These are phyloP conservation scores for Anoura caudifer DNA, from an alignment of 2,113 vertebrate genomes.

Conservation along the genomic window DNA sequence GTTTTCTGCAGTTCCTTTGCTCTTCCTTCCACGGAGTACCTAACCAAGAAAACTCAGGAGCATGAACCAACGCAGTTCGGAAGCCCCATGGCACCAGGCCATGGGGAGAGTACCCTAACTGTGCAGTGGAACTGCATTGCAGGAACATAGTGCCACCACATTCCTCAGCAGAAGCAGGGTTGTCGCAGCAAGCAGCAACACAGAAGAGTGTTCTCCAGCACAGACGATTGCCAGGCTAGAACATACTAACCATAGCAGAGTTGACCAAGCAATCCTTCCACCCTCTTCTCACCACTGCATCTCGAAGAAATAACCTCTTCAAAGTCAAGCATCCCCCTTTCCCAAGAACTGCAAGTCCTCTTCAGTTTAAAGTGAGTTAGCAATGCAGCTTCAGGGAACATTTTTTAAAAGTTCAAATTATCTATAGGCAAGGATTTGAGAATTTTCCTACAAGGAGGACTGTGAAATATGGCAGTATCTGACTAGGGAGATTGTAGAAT, in stretches of 20 bases:
- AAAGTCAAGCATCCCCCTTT: background rate
- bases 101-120: background rate
- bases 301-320: conserved; percentile 39
- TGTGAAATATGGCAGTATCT: background rate
- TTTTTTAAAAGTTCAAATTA: background rate
- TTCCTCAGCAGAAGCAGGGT: conserved; percentile 34
- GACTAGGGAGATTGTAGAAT: background rate
- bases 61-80: background rate
- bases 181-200: conserved; percentile 41
- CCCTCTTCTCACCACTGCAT: background rate
- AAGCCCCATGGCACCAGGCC: background rate
- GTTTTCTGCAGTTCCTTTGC: background rate
- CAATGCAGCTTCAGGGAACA: background rate
- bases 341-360: background rate
- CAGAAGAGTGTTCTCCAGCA: background rate
- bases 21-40: background rate
- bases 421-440: background rate
- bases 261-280: background rate
- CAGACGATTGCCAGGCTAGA: background rate
- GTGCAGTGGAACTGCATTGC: background rate
- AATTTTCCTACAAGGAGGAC: background rate
- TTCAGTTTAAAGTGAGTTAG: background rate
- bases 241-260: background rate
- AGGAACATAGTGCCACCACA: background rate
- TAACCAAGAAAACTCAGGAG: background rate